A percentile compares a stretch with the other conserved stretches of the same genome.
phyloP scores from a whole-genome alignment of 2,797 vertebrate genomes.

The Odontamblyopus lacepedii region DNA sequence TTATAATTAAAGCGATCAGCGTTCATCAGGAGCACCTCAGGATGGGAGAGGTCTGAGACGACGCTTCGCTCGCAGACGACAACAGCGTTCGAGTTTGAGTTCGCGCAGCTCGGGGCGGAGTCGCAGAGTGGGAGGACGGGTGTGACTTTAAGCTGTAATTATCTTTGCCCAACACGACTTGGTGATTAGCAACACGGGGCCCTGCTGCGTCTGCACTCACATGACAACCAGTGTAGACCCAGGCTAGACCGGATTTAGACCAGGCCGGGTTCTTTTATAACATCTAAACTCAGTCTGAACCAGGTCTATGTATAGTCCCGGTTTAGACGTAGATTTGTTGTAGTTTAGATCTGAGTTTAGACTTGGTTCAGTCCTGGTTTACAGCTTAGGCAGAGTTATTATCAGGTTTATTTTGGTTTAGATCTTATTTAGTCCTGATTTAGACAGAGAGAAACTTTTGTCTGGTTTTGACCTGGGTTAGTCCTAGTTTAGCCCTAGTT shows the following conservation, averaged over 20 bases:
- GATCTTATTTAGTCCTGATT: too few relatives aligned
- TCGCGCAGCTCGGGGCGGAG: conserved; percentile 6
- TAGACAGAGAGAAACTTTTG: too few relatives aligned
- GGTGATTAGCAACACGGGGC: conserved; percentile 41
- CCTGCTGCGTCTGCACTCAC: conserved; percentile 31
- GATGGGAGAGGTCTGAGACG: conserved; percentile 37
- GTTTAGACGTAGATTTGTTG: too few relatives aligned
- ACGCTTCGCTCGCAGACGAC: conserved; percentile 27
- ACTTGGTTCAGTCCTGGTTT: too few relatives aligned
- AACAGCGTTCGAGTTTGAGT: conserved; percentile 14
- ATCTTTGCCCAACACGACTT: conserved; percentile 46
- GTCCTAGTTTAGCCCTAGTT: too few relatives aligned
- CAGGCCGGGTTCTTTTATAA: too few relatives aligned
- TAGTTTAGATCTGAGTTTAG: too few relatives aligned
- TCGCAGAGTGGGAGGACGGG: conserved; percentile 12
- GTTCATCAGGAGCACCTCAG: conserved; percentile 36
- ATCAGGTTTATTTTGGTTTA: too few relatives aligned
- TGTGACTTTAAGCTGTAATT: conserved; percentile 53
- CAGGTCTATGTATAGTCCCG: too few relatives aligned
- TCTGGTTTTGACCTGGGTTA: too few relatives aligned
- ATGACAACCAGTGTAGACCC: conserved; percentile 19
- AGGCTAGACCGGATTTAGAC: not conserved
- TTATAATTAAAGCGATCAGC: conserved; percentile 44
- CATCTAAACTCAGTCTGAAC: too few relatives aligned
- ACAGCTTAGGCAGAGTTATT: too few relatives aligned